Evolutionary conservation across 2,797 vertebrate genomes (phyloP), one percentile per base, ranked within the genome.

Genomic region (Centropyge bicolor): DNA sequence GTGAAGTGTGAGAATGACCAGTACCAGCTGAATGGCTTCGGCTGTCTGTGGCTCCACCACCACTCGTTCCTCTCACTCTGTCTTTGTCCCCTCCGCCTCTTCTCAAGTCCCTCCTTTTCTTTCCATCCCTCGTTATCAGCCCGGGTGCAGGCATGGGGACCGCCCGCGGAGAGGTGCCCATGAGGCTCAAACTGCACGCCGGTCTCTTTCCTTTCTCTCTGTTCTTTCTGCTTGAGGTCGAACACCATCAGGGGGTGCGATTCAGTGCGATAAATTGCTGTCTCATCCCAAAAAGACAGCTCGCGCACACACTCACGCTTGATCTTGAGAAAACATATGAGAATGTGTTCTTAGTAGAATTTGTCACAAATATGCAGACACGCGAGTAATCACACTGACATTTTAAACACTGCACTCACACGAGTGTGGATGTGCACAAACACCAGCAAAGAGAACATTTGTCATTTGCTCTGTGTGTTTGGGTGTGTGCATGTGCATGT

Each of bases 61-160:
- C 69, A 52, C 71, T 73, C 24, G 41, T 22, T 51, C 52, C 51
- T 59, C 48, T 46, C 41, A 49, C 45, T 70, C 8, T 54, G 41
- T 73, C 40, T 63, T 61, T 62, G 54, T 41, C 57, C 78, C 77
- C 41, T 66, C 49, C 36, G 9, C 46, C 68, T 70, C 65, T 82
- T 76, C 76, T 76, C 66, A 12, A 70, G 57, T 79, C 68, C 70
- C 65, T 70, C 41, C 65, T 80, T 31, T 86, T 83, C 73, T 80
- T 71, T 60, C 79, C 71, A 54, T 76, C 64, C 65, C 60, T 83
- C n/a, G 82, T 92, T 94, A 94, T 94, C 92, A 94, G 91, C n/a
- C 76, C 19, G 80, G 86, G 80, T 84, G 86, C 93, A 94, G 91
- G 85, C 91, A 78, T 64, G 61, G 56, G 56, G 88, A 87, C 91